These are phyloP conservation scores for Cistogaster globosa DNA, from an alignment of 2,888 invertebrate genomes.

Conservation along the genomic window DNA sequence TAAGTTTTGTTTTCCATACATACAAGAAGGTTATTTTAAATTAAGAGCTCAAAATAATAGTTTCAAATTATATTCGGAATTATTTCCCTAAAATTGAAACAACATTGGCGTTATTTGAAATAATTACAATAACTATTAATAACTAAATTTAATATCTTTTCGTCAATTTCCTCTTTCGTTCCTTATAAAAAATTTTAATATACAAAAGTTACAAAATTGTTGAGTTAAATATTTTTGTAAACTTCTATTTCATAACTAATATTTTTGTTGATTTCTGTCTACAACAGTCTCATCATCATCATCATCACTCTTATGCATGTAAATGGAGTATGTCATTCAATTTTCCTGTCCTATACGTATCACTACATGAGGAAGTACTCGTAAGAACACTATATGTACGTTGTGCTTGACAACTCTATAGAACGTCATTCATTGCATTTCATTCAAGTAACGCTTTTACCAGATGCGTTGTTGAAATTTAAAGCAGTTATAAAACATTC, in stretches of 20 bases:
- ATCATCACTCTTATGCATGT: conserved; percentile 14
- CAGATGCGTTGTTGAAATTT: conserved; percentile 24
- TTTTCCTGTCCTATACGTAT: conserved; percentile 35
- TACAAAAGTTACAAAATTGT: not conserved
- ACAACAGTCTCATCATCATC: conserved; percentile 50
- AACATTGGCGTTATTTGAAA: too few relatives aligned
- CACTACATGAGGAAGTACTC: conserved; percentile 8
- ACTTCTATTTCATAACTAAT: not conserved
- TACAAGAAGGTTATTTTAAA: too few relatives aligned
- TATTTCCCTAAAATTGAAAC: too few relatives aligned
- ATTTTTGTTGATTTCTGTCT: conserved; percentile 42
- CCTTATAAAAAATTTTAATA: too few relatives aligned
- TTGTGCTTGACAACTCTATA: conserved; percentile 50
- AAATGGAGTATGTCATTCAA: conserved; percentile 25
- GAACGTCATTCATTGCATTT: conserved; percentile 30
- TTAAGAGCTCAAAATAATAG: too few relatives aligned
- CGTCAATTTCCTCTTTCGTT: too few relatives aligned
- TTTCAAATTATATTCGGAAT: too few relatives aligned
- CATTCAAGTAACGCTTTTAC: conserved; percentile 8
- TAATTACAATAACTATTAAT: too few relatives aligned
- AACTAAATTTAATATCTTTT: too few relatives aligned
- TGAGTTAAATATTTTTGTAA: not conserved
- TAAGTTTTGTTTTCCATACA: too few relatives aligned
- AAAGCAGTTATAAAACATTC: conserved; percentile 14
- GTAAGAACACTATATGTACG: conserved; percentile 3